Evolutionary conservation across 1,140 invertebrate genomes (phyloP).

Genomic region (Cherax quadricarinatus): DNA sequence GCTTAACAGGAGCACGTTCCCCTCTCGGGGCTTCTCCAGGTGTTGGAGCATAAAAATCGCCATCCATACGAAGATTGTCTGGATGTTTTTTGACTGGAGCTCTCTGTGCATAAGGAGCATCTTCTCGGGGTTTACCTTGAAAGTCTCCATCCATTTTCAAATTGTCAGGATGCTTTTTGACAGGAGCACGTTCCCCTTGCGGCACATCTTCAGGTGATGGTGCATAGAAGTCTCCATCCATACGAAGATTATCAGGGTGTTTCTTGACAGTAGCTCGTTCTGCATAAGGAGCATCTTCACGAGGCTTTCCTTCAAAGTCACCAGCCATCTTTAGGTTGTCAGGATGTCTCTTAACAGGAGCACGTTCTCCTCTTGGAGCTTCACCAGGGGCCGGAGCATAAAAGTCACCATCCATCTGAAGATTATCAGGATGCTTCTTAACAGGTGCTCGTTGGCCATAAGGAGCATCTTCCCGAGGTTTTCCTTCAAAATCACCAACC

Average conservation of each 20-base stretch:
- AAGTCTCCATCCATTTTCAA: constrained; percentile 22
- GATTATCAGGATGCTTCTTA: constrained; percentile 23
- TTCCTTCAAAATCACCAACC: constrained; percentile 29
- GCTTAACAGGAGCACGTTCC: constrained; percentile 59
- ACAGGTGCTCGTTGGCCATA: not conserved
- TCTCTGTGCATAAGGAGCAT: constrained; percentile 76
- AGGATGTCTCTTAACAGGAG: constrained; percentile 30
- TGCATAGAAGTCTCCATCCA: constrained; percentile 38
- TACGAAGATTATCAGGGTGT: constrained; percentile 30
- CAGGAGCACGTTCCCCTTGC: constrained; percentile 71
- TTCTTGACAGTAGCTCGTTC: not conserved
- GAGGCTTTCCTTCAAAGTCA: constrained; percentile 15
- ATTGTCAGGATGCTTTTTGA: constrained; percentile 25
- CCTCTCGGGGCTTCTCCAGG: constrained; percentile 31
- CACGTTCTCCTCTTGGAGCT: not conserved
- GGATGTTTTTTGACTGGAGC: constrained; percentile 74
- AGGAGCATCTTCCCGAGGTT: not conserved
- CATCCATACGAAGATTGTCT: constrained; percentile 52
- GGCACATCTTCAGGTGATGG: constrained; percentile 61
- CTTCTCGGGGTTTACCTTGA: constrained; percentile 77
- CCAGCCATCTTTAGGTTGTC: constrained; percentile 33
- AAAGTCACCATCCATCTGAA: constrained; percentile 17
- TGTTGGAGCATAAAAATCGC: constrained; percentile 30
- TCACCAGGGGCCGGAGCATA: not conserved
- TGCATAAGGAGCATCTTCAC: not conserved